Percentiles rank a stretch among this genome's conserved stretches.
Conservation (phyloP, 2,888 invertebrate species). For the Orchesella flavescens region DNA sequence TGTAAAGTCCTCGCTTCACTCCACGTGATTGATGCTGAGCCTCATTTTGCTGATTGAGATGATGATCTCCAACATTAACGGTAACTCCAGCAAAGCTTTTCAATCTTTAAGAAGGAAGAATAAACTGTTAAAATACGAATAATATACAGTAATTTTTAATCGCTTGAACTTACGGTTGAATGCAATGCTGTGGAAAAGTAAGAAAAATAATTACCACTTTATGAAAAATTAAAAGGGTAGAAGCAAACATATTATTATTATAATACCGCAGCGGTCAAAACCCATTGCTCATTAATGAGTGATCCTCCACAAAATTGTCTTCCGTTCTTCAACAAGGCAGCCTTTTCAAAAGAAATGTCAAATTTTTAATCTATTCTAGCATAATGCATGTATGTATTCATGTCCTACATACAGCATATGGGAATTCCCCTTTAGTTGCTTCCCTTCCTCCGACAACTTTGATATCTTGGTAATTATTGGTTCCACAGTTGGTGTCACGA, state of each 20-base stretch:
- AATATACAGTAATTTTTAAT: no score
- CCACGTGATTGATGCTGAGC: slow-evolving; percentile 84
- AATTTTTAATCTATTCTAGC: background rate
- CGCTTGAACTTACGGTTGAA: slow-evolving; percentile 51
- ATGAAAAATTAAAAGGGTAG: background rate
- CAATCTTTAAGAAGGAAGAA: background rate
- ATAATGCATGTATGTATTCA: background rate
- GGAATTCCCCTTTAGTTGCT: slow-evolving; percentile 38
- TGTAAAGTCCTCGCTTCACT: slow-evolving; percentile 87
- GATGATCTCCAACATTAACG: slow-evolving; percentile 87
- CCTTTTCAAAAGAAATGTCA: slow-evolving; percentile 73
- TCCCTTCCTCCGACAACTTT: slow-evolving; percentile 52
- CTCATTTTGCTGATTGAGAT: slow-evolving; percentile 84
- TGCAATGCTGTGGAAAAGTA: slow-evolving; percentile 51
- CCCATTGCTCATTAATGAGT: slow-evolving; percentile 80
- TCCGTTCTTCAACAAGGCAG: slow-evolving; percentile 86
- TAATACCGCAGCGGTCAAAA: slow-evolving; percentile 89
- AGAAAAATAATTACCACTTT: background rate
- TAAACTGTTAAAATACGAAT: background rate
- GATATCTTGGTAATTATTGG: slow-evolving; percentile 11
- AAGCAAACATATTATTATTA: background rate
- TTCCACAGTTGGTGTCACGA: slow-evolving; percentile 31
- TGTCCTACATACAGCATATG: slow-evolving; percentile 15
- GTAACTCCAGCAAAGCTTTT: slow-evolving; percentile 79
- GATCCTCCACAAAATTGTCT: slow-evolving; percentile 89